Percentiles rank a stretch among this genome's conserved stretches.
Evolutionary conservation across 1,140 invertebrate genomes (phyloP).

Genomic region (Lepidotrigona ventralis): DNA sequence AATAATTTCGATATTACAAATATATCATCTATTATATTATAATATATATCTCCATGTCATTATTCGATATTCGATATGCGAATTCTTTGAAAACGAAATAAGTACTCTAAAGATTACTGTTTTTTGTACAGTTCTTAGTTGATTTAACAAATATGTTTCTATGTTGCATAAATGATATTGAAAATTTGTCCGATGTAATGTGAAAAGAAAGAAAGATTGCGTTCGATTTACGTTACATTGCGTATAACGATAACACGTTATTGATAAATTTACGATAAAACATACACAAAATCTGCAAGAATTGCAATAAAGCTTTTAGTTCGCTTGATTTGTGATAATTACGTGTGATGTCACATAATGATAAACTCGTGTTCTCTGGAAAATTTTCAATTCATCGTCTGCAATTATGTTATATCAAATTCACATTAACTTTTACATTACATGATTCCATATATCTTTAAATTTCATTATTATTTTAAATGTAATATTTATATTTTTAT

Average conservation of each 20-base stretch:
- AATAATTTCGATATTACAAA: no score
- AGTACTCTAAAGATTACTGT: not conserved
- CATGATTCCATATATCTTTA: not conserved
- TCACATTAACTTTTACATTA: not conserved
- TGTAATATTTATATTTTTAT: no score
- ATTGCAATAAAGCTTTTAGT: conserved; percentile 16
- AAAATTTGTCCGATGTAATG: not conserved
- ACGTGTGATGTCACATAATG: not conserved
- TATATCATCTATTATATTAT: no score
- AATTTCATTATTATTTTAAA: no score
- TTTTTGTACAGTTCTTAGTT: not conserved
- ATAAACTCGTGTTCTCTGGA: conserved; percentile 6
- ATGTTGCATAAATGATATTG: not conserved
- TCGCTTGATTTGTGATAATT: conserved; percentile 18
- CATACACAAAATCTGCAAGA: conserved; percentile 21
- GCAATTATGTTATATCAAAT: no score
- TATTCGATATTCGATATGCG: no score
- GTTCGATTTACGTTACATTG: conserved; percentile 31
- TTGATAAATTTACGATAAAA: conserved; percentile 49
- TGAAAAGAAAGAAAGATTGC: conserved; percentile 16
- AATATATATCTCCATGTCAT: no score
- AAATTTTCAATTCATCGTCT: conserved; percentile 34
- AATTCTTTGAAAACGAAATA: not conserved
- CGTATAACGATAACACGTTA: conserved; percentile 43
- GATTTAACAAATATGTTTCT: not conserved